Base-by-base conservation (phyloP, 2,113 vertebrate genomes). In the Bubo blakistoni region DNA sequence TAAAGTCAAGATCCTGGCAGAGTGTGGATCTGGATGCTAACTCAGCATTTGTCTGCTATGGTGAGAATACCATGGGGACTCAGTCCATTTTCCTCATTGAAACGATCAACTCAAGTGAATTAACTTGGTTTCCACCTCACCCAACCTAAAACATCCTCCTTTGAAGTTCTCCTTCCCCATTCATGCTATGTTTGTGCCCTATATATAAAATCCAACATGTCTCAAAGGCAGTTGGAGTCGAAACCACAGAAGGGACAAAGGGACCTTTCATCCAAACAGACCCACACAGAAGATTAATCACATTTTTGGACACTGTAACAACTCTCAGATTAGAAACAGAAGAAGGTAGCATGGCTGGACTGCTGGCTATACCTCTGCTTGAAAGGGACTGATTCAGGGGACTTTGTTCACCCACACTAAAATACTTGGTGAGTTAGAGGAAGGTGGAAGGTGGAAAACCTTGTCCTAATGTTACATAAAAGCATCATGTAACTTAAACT, bases 1-100 rank as follows among this genome's bases (percentile, higher is more conserved):
- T 94, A 88, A 95, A 94, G 93, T 92, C 82, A 92, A 90, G 72
- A 72, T 81, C 51, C 91, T 96, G 86, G 88, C 73, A 96, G 54
- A 78, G 58, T 63, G 59, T 81, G 81, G 40, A 78, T 78, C 46
- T 94, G 40, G 70, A 80, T 72, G 85, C 92, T 92, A 94, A 73
- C 88, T 88, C 88, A 96, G 86, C 89, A 82, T 86, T 90, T 87
- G 44, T 81, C 34, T 88, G 88, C 70, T 87, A 27, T 58, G 70
- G 77, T 69, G 66, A 92, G 86, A 95, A 87, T 92, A 66, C 58
- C 66, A 32, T 8, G 61, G 81, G 58, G 82, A 81, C 47, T 83
- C 36, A 30, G 55, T 66, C 77, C 46, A 55, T 92, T 96, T 92
- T 89, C 58, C 81, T 95, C 69, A 80, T 80, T 90, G 80, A 92